phyloP scores from a whole-genome alignment of 2,888 invertebrate genomes.

The Spisula subtruncata region DNA sequence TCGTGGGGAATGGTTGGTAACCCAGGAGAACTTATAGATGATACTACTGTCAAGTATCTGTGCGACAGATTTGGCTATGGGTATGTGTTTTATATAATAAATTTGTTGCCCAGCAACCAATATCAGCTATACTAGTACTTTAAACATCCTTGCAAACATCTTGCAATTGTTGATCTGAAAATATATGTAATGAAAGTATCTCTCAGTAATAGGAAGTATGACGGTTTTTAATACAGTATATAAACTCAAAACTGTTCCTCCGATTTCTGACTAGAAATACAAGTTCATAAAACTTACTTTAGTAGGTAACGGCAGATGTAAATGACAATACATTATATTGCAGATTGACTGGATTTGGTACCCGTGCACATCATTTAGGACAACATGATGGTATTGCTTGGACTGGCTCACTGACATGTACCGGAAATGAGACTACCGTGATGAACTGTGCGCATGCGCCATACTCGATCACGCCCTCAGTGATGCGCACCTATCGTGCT shows the following conservation, averaged over 20 bases:
- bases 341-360: not conserved
- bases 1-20: conserved; percentile 32
- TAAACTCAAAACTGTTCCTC: too few relatives aligned
- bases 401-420: not conserved
- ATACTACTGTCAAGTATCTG: not conserved
- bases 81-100: conserved; percentile 4
- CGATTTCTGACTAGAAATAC: too few relatives aligned
- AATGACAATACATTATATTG: too few relatives aligned
- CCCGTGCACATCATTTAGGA: not conserved
- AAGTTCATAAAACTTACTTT: too few relatives aligned
- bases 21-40: not conserved
- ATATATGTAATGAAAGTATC: too few relatives aligned
- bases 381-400: conserved; percentile 14
- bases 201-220: too few relatives aligned
- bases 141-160: too few relatives aligned
- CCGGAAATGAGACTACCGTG: not conserved
- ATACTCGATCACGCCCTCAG: not conserved
- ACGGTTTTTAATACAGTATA: too few relatives aligned
- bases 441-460: conserved; percentile 7
- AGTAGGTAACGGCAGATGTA: too few relatives aligned
- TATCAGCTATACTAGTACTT: too few relatives aligned
- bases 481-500: conserved; percentile 15
- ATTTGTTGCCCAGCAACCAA: too few relatives aligned
- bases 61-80: not conserved
- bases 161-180: too few relatives aligned